These are phyloP conservation scores for Anoura caudifer DNA, from an alignment of 2,113 vertebrate species.

Conservation along the genomic window DNA sequence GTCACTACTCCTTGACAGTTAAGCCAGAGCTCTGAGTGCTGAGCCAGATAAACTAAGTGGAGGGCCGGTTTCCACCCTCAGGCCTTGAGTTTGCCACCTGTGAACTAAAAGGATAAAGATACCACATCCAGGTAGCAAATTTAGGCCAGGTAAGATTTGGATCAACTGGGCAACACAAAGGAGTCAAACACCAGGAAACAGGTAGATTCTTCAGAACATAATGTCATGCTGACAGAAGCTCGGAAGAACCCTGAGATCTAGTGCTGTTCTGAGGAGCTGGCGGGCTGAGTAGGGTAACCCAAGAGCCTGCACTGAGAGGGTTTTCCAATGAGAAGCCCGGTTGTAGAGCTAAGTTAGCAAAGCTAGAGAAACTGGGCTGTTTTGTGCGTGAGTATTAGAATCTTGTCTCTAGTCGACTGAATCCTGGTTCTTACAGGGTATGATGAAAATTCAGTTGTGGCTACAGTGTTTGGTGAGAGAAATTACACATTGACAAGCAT, in stretches of 20 bases:
- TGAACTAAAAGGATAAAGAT: neutral
- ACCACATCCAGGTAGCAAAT: neutral
- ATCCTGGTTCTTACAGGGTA: neutral
- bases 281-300: neutral
- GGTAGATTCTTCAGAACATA: neutral
- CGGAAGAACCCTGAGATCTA: neutral
- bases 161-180: neutral
- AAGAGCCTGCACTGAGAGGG: neutral
- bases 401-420: neutral
- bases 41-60: too few species aligned
- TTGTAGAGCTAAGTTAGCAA: neutral
- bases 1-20: too few species aligned
- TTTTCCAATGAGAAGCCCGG: neutral
- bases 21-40: too few species aligned
- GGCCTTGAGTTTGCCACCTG: too few species aligned
- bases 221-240: fast-evolving
- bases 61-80: too few species aligned
- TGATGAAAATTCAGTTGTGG: neutral
- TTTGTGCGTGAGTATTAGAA: neutral
- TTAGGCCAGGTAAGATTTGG: neutral
- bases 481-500: neutral
- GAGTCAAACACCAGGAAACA: neutral
- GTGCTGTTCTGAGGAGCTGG: neutral
- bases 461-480: neutral
- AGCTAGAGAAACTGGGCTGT: neutral